Evolutionary conservation across 2,113 vertebrate genomes (phyloP), one percentile per base, ranked within the genome.

Genomic region (Macquaria australasica): DNA sequence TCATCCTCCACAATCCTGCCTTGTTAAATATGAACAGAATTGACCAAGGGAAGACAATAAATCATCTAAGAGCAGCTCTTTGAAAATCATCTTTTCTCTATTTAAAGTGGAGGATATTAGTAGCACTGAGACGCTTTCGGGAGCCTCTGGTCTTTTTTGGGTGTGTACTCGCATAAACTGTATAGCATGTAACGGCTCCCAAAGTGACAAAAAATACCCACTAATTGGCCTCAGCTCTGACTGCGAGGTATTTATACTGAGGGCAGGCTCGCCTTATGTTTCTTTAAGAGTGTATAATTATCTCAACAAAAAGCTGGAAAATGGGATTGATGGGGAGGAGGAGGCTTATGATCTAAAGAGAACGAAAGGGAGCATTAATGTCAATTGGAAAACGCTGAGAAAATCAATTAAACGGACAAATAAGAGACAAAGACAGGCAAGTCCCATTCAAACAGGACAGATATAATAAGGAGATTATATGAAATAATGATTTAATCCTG

Each of bases 141-240:
- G 67, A 82, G 77, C 41, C 51, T 23, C 48, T 20, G 21, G 60
- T 77, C 18, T 79, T 66, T 67, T 72, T n/a, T 6, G 31, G 28
- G 60, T 16, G 56, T 82, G 53, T 58, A 28, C 41, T 48, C 20
- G 5, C 28, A 74, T 70, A 90, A 92, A 92, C 41, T 81, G 37
- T 45, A 62, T 48, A 28, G 16, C 1, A 12, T 28, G 15, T 77
- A 85, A 85, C 10, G 1, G n/a, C 28, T 90, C 78, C 70, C 68
- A 73, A 53, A 89, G 76, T 81, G 64, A 76, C 84, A 71, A 28
- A 50, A 84, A 34, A 53, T 28, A 72, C 51, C 20, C 43, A 48
- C 82, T 91, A 87, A 90, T 88, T 90, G 88, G 76, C 48, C 51
- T 58, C 68, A 78, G 74, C 25, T 86, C 83, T 66, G 43, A 76